Conservation (phyloP, 2,113 vertebrate genomes). For the Gadus macrocephalus region DNA sequence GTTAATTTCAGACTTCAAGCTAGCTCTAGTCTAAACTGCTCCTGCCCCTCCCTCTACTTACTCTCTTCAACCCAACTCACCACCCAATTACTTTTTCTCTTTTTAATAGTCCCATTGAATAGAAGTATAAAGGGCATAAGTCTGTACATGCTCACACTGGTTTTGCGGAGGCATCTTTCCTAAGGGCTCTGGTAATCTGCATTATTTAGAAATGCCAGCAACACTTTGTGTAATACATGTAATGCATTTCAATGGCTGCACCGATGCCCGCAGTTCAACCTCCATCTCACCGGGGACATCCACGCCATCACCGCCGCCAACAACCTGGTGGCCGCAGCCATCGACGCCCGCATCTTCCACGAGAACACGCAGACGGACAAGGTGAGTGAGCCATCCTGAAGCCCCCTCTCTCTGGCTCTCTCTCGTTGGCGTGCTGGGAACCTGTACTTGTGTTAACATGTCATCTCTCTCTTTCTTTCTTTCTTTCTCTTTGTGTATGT, state of each 20-base stretch:
- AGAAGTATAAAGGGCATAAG: neutral
- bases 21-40: too few relatives aligned
- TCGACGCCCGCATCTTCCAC: conserved; percentile 93
- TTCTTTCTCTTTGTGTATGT: neutral
- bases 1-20: too few relatives aligned
- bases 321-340: conserved; percentile 91
- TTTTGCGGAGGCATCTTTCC: too few relatives aligned
- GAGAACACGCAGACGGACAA: conserved; percentile 91
- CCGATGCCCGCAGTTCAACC: conserved; percentile 86
- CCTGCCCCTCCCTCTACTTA: too few relatives aligned
- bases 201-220: too few relatives aligned
- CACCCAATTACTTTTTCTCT: too few relatives aligned
- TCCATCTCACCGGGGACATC: conserved; percentile 97
- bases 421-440: too few relatives aligned
- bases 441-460: neutral
- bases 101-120: neutral
- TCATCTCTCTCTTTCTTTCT: neutral
- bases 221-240: too few relatives aligned
- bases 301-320: conserved; percentile 97
- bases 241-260: neutral
- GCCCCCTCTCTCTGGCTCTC: neutral
- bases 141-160: too few relatives aligned
- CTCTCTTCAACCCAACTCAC: too few relatives aligned
- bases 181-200: too few relatives aligned
- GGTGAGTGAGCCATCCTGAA: conserved; percentile 57